A percentile compares a stretch with the other conserved stretches of the same genome.
These are phyloP conservation scores for Palythoa grandis DNA, from an alignment of 92 coral and sea anemone genomes.

Conservation along the genomic window DNA sequence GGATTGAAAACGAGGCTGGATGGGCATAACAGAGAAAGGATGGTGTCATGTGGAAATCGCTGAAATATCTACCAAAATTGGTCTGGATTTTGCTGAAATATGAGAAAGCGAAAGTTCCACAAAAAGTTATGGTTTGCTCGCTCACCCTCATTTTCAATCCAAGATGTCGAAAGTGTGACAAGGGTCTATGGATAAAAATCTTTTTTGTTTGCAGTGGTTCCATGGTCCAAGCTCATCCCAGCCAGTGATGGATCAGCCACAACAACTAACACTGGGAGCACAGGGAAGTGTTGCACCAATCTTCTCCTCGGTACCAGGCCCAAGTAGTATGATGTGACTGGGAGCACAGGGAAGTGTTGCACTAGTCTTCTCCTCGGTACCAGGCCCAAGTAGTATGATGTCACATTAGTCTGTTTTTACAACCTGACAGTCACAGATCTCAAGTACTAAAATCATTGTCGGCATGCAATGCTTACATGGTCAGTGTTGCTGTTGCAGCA, in stretches of 20 bases:
- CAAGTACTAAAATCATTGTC: too few species aligned
- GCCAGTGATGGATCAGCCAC: conserved; percentile 17
- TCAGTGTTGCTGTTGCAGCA: too few species aligned
- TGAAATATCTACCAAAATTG: too few species aligned
- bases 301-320: conserved; percentile 30
- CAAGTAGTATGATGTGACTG: conserved; percentile 51
- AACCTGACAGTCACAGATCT: too few species aligned
- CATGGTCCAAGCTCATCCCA: conserved; percentile 43
- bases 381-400: conserved; percentile 55
- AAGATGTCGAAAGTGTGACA: not conserved
- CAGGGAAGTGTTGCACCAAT: conserved; percentile 22
- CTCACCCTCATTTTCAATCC: not conserved
- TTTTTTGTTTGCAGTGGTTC: conserved; percentile 46
- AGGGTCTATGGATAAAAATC: not conserved
- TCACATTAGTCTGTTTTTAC: not conserved
- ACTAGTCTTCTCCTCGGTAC: conserved; percentile 20
- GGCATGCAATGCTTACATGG: too few species aligned
- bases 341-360: conserved; percentile 8
- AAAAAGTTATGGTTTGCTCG: too few species aligned
- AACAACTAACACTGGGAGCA: not conserved
- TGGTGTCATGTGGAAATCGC: too few species aligned
- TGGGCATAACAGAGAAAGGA: too few species aligned
- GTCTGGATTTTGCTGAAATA: too few species aligned
- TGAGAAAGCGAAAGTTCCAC: too few species aligned
- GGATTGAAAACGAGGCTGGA: too few species aligned